Conservation (phyloP, 2,888 invertebrate genomes). For the Perdita meconis region DNA sequence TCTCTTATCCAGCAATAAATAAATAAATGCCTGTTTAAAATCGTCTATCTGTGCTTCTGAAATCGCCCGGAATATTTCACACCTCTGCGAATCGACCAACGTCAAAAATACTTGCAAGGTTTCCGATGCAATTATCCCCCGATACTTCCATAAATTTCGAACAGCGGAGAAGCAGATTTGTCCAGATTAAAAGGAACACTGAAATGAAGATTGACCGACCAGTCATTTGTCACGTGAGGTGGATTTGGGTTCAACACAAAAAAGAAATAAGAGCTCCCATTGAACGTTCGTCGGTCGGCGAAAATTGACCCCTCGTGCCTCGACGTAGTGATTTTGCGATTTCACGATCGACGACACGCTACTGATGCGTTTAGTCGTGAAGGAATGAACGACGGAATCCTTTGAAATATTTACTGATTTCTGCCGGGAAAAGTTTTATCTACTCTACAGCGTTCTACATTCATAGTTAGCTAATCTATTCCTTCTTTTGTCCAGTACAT, state of each 20-base stretch:
- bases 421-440: no score
- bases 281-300: constrained; percentile 28
- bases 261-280: neutral
- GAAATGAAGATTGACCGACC: neutral
- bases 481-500: no score
- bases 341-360: constrained; percentile 1
- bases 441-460: no score
- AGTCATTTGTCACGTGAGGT: neutral
- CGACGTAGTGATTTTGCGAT: constrained; percentile 26
- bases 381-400: no score
- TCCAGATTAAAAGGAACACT: neutral
- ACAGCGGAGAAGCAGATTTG: neutral
- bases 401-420: no score
- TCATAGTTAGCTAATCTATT: no score
- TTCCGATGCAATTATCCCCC: neutral
- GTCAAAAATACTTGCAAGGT: neutral
- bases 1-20: no score
- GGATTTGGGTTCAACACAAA: neutral
- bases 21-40: no score
- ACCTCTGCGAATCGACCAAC: no score
- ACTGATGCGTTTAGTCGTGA: neutral
- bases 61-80: no score
- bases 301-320: constrained; percentile 32
- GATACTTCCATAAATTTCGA: neutral
- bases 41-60: no score